phyloP scores from a whole-genome alignment of 2,888 invertebrate genomes.

The Torymus texanus region DNA sequence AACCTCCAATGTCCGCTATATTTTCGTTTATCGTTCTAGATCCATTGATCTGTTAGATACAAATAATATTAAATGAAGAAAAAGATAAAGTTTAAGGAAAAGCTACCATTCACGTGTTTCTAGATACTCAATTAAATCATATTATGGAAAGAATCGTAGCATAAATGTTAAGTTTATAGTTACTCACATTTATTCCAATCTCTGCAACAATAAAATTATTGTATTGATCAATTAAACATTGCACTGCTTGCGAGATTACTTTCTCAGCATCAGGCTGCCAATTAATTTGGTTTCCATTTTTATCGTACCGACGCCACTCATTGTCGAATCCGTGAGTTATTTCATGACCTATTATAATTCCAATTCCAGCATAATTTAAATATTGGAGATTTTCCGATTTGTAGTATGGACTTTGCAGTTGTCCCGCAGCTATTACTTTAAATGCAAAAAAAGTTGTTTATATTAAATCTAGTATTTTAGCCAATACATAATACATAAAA shows the following conservation, averaged over 20 bases:
- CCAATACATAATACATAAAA: no score
- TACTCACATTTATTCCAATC: conserved; percentile 82
- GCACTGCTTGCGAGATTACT: conserved; percentile 87
- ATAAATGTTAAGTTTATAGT: no score
- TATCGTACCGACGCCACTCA: conserved; percentile 92
- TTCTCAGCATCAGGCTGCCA: conserved; percentile 92
- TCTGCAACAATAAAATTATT: conserved; percentile 90
- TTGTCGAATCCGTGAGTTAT: conserved; percentile 94
- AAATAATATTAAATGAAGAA: no score
- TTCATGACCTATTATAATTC: conserved; percentile 93
- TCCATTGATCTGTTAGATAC: conserved; percentile 44
- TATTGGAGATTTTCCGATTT: conserved; percentile 90
- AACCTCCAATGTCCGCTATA: conserved; percentile 66
- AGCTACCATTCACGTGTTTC: no score
- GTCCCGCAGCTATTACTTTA: conserved; percentile 5
- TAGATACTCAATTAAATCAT: no score
- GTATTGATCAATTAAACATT: conserved; percentile 95
- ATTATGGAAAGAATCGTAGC: no score
- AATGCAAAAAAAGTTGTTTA: no score
- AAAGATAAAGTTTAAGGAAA: no score
- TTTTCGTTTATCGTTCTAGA: conserved; percentile 42
- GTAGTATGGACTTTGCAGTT: conserved; percentile 81
- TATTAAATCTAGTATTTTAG: no score
- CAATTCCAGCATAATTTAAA: conserved; percentile 94
- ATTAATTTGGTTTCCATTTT: conserved; percentile 91